Base-by-base conservation (phyloP, 2,113 vertebrate species). In the Pelusios castaneus region DNA sequence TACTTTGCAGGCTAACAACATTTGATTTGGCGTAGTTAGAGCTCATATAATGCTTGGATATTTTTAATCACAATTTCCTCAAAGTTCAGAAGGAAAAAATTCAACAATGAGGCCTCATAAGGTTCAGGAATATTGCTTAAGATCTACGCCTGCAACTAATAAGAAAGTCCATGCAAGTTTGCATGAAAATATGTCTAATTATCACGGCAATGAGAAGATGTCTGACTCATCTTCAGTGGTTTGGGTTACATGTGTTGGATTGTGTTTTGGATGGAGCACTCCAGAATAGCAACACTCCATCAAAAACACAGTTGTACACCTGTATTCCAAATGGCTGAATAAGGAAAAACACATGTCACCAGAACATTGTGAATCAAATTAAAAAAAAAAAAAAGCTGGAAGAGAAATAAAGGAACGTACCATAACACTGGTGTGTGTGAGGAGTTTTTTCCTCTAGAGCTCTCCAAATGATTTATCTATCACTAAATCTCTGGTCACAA, bases 341-440 rank as follows among this genome's bases (percentile, higher is more conserved):
- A 98, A 98, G 97, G 97, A 97, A 97, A 98, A 98, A 97, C 98
- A 98, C 88, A 98, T 98, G 98, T 97, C 96, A 97, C 94, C 94
- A 27, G 91, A 98, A 97, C 88, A 34, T 97, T 96, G 94, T 89
- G 96, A 97, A 97, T 97, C 95, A 94, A 97, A 97, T 96, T 97
- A 91, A 97, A 97, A 95, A 85, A 86, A n/a, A n/a, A 49, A 90
- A 90, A 91, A 96, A 96, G 84, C 96, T 97, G 95, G 87, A 97
- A 95, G 96, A 94, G 96, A 96, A 97, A 96, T 96, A 97, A 97
- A 98, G 97, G 97, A 95, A 96, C 96, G 95, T 70, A 95, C 86
- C 77, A 89, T 96, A 96, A 94, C 79, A 93, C 51, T 94, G 91
- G 95, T 90, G 92, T 92, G 94, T 90, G 88, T 87, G 96, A 97